Percentiles rank a stretch among this genome's conserved stretches.
phyloP scores from a whole-genome alignment of 2,888 invertebrate genomes.

The Nesidiocoris tenuis region DNA sequence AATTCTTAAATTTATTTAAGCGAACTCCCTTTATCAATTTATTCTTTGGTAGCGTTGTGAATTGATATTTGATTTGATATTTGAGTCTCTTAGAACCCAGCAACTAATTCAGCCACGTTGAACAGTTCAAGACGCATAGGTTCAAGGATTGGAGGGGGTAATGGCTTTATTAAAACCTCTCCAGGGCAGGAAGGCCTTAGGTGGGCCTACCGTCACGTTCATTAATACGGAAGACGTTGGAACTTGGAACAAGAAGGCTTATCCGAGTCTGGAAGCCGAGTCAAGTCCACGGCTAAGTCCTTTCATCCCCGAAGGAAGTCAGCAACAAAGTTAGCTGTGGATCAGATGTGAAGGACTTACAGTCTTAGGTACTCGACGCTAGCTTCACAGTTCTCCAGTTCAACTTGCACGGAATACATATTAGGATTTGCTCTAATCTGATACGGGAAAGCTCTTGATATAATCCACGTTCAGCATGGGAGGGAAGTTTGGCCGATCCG shows the following conservation, averaged over 20 bases:
- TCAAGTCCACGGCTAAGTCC: constrained; percentile 23
- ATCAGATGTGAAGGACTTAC: constrained; percentile 37
- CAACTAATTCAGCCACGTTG: background rate
- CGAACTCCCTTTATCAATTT: too few species aligned
- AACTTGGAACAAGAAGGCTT: constrained; percentile 39
- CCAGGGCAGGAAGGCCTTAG: constrained; percentile 1
- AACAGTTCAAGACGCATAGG: background rate
- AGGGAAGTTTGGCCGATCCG: too few species aligned
- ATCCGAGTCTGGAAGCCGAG: constrained; percentile 20
- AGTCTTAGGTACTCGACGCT: constrained; percentile 19
- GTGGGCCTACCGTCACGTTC: constrained; percentile 23
- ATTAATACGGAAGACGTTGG: constrained; percentile 21
- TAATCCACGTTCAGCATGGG: too few species aligned
- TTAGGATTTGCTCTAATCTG: too few species aligned
- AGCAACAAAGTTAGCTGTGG: constrained; percentile 21
- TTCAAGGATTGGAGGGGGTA: constrained; percentile 8
- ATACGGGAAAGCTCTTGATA: too few species aligned
- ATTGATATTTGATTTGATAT: too few species aligned
- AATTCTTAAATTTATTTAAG: too few species aligned
- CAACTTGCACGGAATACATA: constrained; percentile 32
- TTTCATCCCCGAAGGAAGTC: background rate
- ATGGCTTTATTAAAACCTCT: constrained; percentile 39
- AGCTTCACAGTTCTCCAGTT: background rate
- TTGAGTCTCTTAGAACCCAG: too few species aligned
- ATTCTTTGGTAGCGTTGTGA: too few species aligned